Evolutionary conservation across 2,797 vertebrate genomes (phyloP), one percentile per base, ranked within the genome.

Genomic region (Huso huso): DNA sequence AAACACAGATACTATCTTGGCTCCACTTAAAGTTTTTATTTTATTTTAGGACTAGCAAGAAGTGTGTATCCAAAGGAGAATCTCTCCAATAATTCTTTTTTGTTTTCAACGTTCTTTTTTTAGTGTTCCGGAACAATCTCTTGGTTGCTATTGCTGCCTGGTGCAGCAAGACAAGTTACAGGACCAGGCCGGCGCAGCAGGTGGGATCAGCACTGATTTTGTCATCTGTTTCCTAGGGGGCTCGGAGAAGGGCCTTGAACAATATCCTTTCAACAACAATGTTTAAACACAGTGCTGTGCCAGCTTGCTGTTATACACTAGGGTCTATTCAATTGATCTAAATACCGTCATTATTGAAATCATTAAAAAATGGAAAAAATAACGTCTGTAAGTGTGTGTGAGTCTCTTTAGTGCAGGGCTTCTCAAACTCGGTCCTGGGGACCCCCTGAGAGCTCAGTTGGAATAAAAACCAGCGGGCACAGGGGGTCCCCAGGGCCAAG

Each of bases 101-200:
- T 15, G n/a, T 51, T n/a, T 49, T 49, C 13, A 6, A 48, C 8
- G 10, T 69, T 64, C 49, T 72, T 72, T 66, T 49, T 11, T 8
- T 65, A 98, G 96, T 78, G 82, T 91, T 72, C 90, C 93, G 18
- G 95, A 95, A 81, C 88, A 87, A 74, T 86, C 83, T 3, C 82
- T 97, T 8, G 96, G 94, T 71, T 99, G 97, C 81, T 98, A 98
- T 69, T 97, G 96, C 77, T 98, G 95, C 77, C 90, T 93, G 67
- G 84, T 98, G 76, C 93, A 93, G 73, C 92, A 93, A 82, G 93
- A 94, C 81, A 85, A 85, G 64, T 87, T 87, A 66, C 85, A 87
- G 0, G 87, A 89, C 12, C 86, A 91, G 82, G 78, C 85, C 0
- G 91, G 93, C 64, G 81, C 77, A 8, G 78, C 88, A 72, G 60